Base-by-base conservation (phyloP, 2,797 vertebrate species). In the Gambusia yucatana region DNA sequence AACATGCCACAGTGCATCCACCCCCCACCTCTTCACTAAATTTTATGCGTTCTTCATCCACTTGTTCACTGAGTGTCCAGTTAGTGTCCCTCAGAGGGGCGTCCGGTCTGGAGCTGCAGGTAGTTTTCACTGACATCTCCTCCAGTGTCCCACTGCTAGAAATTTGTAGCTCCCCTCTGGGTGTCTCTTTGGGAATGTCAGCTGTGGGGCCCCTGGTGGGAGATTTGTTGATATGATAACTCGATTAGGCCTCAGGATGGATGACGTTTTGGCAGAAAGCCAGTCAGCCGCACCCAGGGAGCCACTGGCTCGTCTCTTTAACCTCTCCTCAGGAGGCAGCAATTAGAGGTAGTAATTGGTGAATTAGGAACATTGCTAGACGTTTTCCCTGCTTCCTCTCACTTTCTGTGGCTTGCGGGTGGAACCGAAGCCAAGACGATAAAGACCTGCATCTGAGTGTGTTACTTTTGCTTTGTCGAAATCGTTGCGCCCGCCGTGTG, bases 191-290 rank as follows among this genome's bases (percentile, higher is more conserved):
- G 86, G 75, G 78, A 89, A 81, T 95, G 94, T 95, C 94, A 95
- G 82, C 73, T 72, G 3, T 6, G 83, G 82, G 92, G 92, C 93
- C 94, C 95, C 95, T 90, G 93, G 92, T 93, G 95, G 82, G 93
- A 95, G 94, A 95, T 95, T 96, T 96, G 95, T 95, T 95, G 93
- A 96, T 96, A 96, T 95, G 93, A 96, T 96, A 96, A 96, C 96
- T 96, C 76, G 93, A 96, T 96, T 96, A 96, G 88, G 90, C 89
- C 92, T 17, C 69, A 80, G 94, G 93, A 95, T 93, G 87, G 95
- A 95, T 94, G 92, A 94, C 92, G 86, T 81, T 87, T 90, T 94
- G 92, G 92, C 82, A 82, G 87, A 86, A 78, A 79, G 91, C 91
- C 90, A 92, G 92, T 89, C 89, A 92, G 81, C 77, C 69, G 86